Conservation (phyloP, 1,140 invertebrate species). For the Drosophila littoralis region DNA sequence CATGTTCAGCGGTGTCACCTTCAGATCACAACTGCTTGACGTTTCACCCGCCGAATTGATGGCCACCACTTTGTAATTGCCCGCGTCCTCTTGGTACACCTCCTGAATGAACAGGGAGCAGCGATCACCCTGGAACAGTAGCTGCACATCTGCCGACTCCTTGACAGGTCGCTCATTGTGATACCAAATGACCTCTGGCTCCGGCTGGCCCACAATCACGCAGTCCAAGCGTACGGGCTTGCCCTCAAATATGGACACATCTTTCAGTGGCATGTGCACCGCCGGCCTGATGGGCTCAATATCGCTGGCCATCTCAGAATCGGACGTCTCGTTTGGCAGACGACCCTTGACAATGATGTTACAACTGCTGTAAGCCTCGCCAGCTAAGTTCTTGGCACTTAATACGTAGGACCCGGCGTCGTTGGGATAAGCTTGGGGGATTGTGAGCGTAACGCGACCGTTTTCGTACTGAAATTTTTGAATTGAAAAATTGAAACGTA, state of each 20-base stretch:
- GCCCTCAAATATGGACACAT: conserved; percentile 89
- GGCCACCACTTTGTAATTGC: conserved; percentile 92
- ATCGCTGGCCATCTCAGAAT: conserved; percentile 89
- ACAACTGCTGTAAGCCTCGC: conserved; percentile 87
- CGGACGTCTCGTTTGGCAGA: conserved; percentile 89
- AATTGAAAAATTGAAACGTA: conserved; percentile 69
- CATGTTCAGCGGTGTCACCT: conserved; percentile 83
- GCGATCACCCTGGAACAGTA: conserved; percentile 92
- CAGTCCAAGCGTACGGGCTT: conserved; percentile 90
- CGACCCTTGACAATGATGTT: conserved; percentile 89
- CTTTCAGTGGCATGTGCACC: conserved; percentile 89
- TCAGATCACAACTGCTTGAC: conserved; percentile 89
- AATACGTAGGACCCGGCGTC: conserved; percentile 89
- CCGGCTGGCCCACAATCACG: conserved; percentile 92
- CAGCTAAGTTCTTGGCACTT: conserved; percentile 87
- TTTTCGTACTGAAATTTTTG: conserved; percentile 85
- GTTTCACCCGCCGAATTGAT: conserved; percentile 92
- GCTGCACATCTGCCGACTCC: conserved; percentile 91
- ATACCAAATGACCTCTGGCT: conserved; percentile 95
- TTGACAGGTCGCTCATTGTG: conserved; percentile 93
- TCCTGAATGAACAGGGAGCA: conserved; percentile 92
- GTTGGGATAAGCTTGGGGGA: conserved; percentile 89
- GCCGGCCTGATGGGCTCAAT: conserved; percentile 90
- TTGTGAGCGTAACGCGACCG: conserved; percentile 87
- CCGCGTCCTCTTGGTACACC: conserved; percentile 90